Percentiles rank a stretch among this genome's conserved stretches.
Conservation (phyloP, 2,113 vertebrate species). For the Asarcornis scutulata region DNA sequence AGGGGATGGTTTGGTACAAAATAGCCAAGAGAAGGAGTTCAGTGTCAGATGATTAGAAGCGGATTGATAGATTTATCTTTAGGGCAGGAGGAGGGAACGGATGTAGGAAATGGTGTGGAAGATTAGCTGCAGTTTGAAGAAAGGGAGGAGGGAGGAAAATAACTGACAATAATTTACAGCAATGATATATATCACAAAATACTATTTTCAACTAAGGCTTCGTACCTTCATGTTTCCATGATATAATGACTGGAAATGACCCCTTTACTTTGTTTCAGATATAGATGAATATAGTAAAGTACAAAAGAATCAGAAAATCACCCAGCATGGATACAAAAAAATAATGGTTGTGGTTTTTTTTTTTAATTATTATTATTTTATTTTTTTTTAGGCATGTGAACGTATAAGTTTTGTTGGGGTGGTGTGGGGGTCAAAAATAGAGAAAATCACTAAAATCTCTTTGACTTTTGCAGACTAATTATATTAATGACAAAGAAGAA, state of each 20-base stretch:
- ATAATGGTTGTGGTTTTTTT: too few species aligned
- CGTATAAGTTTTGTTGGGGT: background rate
- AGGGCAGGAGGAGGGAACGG: background rate
- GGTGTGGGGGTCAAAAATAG: background rate
- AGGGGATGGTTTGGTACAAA: background rate
- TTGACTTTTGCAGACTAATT: rapidly evolving
- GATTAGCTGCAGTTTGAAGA: constrained; percentile 19
- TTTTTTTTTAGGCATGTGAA: background rate
- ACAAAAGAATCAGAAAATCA: background rate
- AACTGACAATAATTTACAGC: background rate
- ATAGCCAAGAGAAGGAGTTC: background rate
- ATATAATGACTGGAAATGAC: background rate
- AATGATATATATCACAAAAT: background rate
- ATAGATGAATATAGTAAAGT: background rate
- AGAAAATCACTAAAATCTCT: background rate
- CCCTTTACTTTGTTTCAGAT: background rate
- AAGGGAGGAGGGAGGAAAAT: background rate
- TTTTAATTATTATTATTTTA: too few species aligned
- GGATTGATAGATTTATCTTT: constrained; percentile 23
- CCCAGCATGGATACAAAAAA: background rate
- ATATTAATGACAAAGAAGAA: background rate
- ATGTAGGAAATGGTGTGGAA: background rate
- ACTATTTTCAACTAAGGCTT: background rate
- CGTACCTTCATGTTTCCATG: background rate
- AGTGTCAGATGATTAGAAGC: background rate